Evolutionary conservation across 2,113 vertebrate species (phyloP).

Genomic region (Rallus limicola): DNA sequence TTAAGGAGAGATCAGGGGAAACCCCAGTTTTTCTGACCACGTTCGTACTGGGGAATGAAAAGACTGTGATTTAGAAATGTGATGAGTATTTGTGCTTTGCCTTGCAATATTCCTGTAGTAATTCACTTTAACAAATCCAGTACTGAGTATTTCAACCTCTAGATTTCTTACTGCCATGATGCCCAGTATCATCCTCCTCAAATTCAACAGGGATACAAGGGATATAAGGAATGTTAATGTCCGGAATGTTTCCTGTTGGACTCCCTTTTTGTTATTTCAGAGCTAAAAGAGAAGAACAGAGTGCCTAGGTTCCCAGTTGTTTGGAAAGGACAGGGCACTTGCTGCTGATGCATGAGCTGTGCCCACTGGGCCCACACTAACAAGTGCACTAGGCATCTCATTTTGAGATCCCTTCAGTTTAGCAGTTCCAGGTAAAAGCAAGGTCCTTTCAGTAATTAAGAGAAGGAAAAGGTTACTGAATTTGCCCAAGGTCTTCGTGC

Average conservation of each 20-base stretch:
- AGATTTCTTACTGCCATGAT: neutral
- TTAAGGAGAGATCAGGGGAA: neutral
- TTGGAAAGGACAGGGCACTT: neutral
- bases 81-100: neutral
- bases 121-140: neutral
- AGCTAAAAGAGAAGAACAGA: neutral
- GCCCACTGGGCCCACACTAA: neutral
- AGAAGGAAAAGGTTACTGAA: neutral
- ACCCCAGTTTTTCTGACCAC: neutral
- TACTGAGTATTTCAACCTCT: neutral
- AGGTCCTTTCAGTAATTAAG: neutral
- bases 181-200: neutral
- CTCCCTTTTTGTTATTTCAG: neutral
- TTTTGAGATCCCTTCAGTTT: neutral
- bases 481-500: neutral
- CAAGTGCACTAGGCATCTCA: neutral
- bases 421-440: neutral
- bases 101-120: neutral
- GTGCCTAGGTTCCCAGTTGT: neutral
- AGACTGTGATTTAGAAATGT: neutral
- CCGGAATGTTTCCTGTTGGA: neutral
- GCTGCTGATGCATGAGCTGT: neutral
- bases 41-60: neutral
- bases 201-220: too few relatives aligned
- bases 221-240: neutral